Evolutionary conservation across 2,888 invertebrate genomes (phyloP), one percentile per base, ranked within the genome.

Genomic region (Apodemia zela): DNA sequence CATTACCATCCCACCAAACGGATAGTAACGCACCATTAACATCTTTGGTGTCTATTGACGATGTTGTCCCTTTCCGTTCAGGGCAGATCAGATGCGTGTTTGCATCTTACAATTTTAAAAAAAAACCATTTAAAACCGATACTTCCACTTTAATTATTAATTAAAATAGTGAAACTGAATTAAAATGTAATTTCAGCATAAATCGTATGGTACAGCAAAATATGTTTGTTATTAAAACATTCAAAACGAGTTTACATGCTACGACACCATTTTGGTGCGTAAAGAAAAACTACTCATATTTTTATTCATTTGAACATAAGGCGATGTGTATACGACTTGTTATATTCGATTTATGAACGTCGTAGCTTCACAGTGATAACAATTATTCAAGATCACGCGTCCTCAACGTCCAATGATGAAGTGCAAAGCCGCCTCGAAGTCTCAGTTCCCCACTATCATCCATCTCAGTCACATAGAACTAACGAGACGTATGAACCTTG

Each of bases 391-490:
- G 65, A 66, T 70, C 67, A 64, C 70, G 70, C 70, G 71, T 71
- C 66, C 68, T 65, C 63, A 45, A 45, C 45, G n/a, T 45, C 45
- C 45, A 45, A 25, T 54, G 54, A 54, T 25, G 54, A 66, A 71
- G 69, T 63, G 64, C 71, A 72, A 74, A 75, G 74, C 79, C 47
- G 66, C 72, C 74, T 71, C 76, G 76, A 74, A 75, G 76, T 76
- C 73, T 73, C 74, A 67, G 57, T 66, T 68, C 65, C 60, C 66
- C 66, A 69, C 67, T 63, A 69, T 70, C 74, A 77, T 80, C 77
- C 77, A 81, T 80, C 80, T 74, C 72, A 68, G 68, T 73, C 73
- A 63, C 63, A 65, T 38, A 42, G 0, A n/a, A n/a, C 72, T 78
- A 80, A 79, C 76, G 74, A 76, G 74, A 69, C 73, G 63, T 59